phyloP scores from a whole-genome alignment of 1,140 invertebrate species.

The Magallana gigas region DNA sequence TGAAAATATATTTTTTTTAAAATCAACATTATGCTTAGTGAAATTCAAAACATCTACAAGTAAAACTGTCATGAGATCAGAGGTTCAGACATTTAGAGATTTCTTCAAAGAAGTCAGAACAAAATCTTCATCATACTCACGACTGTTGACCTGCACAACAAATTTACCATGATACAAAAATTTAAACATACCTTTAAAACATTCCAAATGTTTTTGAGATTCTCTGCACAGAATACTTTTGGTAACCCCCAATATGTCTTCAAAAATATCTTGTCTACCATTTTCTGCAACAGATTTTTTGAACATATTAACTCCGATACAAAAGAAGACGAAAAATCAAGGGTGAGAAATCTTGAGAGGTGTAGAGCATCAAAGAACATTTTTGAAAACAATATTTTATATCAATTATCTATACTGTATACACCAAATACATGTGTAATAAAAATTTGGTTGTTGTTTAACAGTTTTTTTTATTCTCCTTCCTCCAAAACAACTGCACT shows the following conservation, averaged over 20 bases:
- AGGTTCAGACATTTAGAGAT: constrained; percentile 5
- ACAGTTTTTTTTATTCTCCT: neutral
- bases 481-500: neutral
- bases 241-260: constrained; percentile 48
- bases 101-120: constrained; percentile 30
- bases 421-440: too few relatives aligned
- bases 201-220: constrained; percentile 48
- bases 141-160: neutral
- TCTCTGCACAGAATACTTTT: constrained; percentile 47
- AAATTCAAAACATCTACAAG: too few relatives aligned
- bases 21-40: too few relatives aligned
- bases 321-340: neutral
- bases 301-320: neutral
- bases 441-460: too few relatives aligned
- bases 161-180: neutral
- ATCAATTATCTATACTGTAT: neutral
- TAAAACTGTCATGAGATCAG: neutral
- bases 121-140: constrained; percentile 12
- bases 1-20: too few relatives aligned
- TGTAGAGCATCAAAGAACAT: neutral
- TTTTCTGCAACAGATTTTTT: constrained; percentile 35
- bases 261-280: constrained; percentile 49
- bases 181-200: constrained; percentile 45
- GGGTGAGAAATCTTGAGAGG: neutral
- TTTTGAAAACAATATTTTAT: too few relatives aligned